Evolutionary conservation across 1,140 invertebrate genomes (phyloP).

Genomic region (Drosophila teissieri): DNA sequence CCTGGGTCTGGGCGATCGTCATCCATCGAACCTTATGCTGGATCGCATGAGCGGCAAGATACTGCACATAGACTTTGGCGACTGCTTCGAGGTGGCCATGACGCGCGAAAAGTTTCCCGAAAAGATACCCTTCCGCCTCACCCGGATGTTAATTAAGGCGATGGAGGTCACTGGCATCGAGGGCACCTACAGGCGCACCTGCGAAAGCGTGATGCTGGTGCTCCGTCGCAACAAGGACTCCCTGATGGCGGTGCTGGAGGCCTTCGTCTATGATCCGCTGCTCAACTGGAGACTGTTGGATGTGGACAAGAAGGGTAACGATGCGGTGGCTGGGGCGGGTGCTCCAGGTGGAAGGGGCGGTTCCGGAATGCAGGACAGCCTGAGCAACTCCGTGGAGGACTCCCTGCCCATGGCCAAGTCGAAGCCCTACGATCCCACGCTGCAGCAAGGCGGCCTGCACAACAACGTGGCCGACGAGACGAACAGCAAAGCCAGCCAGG

Average conservation of each 20-base stretch:
- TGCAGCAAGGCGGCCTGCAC: constrained; percentile 36
- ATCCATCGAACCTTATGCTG: constrained; percentile 99
- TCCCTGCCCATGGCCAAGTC: constrained; percentile 83
- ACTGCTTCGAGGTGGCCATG: constrained; percentile 99
- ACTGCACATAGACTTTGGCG: constrained; percentile 99
- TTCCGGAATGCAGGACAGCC: constrained; percentile 70
- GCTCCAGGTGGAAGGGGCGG: constrained; percentile 84
- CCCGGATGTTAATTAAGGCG: constrained; percentile 99
- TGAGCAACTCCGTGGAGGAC: constrained; percentile 75
- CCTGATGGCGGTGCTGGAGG: constrained; percentile 99
- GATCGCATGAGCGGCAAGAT: constrained; percentile 99
- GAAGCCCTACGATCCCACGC: constrained; percentile 83
- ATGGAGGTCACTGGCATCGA: constrained; percentile 97
- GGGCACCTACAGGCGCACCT: constrained; percentile 95
- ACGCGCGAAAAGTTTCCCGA: constrained; percentile 99
- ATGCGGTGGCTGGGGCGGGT: constrained; percentile 69
- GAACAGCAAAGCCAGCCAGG: constrained; percentile 96
- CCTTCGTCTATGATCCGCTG: constrained; percentile 99
- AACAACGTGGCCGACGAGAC: constrained; percentile 89
- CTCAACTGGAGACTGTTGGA: constrained; percentile 99
- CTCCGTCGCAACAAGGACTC: constrained; percentile 98
- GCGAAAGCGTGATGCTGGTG: constrained; percentile 98
- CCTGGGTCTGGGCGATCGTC: constrained; percentile 92
- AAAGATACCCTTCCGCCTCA: constrained; percentile 99
- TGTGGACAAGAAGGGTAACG: constrained; percentile 86